Percentiles rank a stretch among this genome's conserved stretches.
These are phyloP conservation scores for Equus quagga DNA, from an alignment of 2,113 vertebrate genomes.

Conservation along the genomic window DNA sequence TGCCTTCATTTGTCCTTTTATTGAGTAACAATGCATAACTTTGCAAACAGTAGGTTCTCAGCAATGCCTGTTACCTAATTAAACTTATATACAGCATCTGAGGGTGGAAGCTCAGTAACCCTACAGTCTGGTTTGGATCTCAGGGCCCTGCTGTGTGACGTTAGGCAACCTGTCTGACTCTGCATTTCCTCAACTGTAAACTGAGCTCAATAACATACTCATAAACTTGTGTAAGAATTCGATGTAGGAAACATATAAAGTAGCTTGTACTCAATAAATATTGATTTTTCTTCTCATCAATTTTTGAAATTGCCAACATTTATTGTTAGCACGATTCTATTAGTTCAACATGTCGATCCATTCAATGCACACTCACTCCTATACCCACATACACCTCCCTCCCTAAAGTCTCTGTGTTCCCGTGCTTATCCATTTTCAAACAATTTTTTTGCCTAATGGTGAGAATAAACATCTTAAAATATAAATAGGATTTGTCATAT, in stretches of 20 bases:
- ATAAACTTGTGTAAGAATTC: not conserved
- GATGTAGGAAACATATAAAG: conserved; percentile 12
- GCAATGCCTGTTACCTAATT: not conserved
- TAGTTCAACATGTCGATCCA: conserved; percentile 19
- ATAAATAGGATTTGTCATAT: not conserved
- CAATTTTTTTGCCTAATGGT: not conserved
- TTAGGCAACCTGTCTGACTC: not conserved
- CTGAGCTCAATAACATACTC: not conserved
- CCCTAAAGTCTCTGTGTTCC: too few relatives aligned
- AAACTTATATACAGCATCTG: not conserved
- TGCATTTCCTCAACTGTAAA: conserved; percentile 48
- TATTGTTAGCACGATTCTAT: conserved; percentile 33
- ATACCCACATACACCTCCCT: accelerated
- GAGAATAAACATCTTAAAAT: not conserved
- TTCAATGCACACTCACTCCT: not conserved
- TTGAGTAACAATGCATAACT: not conserved
- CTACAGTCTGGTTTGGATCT: not conserved
- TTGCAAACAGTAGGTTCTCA: not conserved
- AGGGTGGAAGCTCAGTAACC: not conserved
- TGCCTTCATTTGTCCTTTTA: not conserved
- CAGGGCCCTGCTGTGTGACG: not conserved
- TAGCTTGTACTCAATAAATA: conserved; percentile 55
- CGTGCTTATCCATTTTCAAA: not conserved
- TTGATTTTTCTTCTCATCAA: conserved; percentile 31
- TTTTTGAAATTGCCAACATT: conserved; percentile 63